These are phyloP conservation scores for Clupea harengus DNA, from an alignment of 2,113 vertebrate species.

Conservation along the genomic window DNA sequence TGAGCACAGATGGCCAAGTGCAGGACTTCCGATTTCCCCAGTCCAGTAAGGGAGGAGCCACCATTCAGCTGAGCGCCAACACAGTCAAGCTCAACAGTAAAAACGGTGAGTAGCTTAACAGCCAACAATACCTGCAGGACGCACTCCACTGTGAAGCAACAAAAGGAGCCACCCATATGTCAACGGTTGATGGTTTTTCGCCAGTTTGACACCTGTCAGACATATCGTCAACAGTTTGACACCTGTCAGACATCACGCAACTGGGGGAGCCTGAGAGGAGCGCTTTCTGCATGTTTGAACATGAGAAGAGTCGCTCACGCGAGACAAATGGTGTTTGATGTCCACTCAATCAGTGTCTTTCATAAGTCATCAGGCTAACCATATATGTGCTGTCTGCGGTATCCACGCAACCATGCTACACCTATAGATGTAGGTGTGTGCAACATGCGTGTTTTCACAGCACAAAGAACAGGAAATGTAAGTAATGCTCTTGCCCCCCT, in stretches of 20 bases:
- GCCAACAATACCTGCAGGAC: neutral
- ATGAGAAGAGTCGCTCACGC: neutral
- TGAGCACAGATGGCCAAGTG: constrained; percentile 95
- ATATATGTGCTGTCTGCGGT: too few species aligned
- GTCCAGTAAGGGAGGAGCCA: constrained; percentile 84
- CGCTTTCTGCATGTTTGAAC: neutral
- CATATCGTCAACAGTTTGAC: neutral
- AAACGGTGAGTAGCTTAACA: constrained; percentile 77
- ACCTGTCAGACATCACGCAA: neutral
- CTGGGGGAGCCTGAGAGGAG: neutral
- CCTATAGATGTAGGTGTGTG: neutral
- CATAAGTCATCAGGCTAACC: neutral
- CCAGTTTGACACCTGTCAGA: neutral
- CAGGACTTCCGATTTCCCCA: constrained; percentile 96
- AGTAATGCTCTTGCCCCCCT: constrained; percentile 18
- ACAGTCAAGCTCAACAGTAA: constrained; percentile 98
- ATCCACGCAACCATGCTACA: neutral
- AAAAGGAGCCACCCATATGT: neutral
- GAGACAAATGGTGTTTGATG: neutral
- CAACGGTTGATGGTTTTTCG: neutral
- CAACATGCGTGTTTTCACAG: neutral
- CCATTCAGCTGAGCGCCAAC: constrained; percentile 91
- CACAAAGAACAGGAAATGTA: neutral
- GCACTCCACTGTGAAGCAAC: neutral
- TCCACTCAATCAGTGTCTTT: neutral